A percentile compares a stretch with the other conserved stretches of the same genome.
Conservation (phyloP, 30 jellyfish, hydroid and myxozoan species). For the Clytia hemisphaerica region DNA sequence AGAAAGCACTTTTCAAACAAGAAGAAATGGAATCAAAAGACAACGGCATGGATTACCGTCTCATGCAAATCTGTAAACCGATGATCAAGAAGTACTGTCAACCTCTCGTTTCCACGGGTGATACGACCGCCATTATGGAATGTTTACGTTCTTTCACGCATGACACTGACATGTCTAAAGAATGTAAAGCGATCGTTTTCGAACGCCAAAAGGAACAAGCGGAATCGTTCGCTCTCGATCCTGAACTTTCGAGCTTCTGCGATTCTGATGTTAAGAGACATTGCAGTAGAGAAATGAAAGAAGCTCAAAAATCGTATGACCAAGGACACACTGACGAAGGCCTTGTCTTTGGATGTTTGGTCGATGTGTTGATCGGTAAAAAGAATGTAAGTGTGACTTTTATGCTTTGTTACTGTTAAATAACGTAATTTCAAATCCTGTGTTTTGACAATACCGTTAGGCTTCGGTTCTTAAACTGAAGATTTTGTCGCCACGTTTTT, state of each 20-base stretch:
- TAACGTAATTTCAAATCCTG: too few relatives aligned
- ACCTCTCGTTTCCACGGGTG: not conserved
- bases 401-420: too few relatives aligned
- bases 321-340: conserved; percentile 31
- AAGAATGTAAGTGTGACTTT: too few relatives aligned
- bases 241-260: conserved; percentile 74
- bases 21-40: conserved; percentile 64
- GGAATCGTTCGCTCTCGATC: conserved; percentile 60
- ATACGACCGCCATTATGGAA: conserved; percentile 7
- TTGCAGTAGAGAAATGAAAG: conserved; percentile 23
- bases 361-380: conserved; percentile 3
- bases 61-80: conserved; percentile 63
- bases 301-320: conserved; percentile 13
- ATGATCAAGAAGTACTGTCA: conserved; percentile 51
- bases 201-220: conserved; percentile 87
- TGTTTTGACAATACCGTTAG: too few relatives aligned
- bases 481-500: too few relatives aligned
- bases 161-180: conserved; percentile 18
- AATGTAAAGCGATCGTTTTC: conserved; percentile 53
- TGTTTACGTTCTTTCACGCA: conserved; percentile 22
- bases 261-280: conserved; percentile 46
- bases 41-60: conserved; percentile 64
- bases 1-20: conserved; percentile 34
- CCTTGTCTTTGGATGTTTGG: conserved; percentile 31
- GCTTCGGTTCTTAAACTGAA: too few relatives aligned